phyloP scores from a whole-genome alignment of 2,113 vertebrate species.

The Columba janthina region DNA sequence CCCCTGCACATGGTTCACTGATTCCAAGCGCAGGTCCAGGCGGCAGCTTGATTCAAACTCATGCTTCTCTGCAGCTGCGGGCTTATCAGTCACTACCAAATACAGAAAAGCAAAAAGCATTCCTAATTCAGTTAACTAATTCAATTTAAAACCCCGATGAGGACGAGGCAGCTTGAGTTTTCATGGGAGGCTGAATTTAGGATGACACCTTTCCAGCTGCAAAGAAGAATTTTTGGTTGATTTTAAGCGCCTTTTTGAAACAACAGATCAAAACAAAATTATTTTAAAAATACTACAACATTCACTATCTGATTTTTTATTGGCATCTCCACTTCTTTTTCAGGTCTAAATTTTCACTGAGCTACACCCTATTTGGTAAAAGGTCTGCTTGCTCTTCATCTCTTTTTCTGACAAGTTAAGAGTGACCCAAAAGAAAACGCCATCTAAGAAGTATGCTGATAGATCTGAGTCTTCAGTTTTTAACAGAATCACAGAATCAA shows the following conservation, averaged over 20 bases:
- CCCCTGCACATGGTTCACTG: neutral
- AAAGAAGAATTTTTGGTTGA: neutral
- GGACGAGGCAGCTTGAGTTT: slow-evolving; percentile 51
- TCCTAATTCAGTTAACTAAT: slow-evolving; percentile 61
- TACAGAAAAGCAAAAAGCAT: slow-evolving; percentile 44
- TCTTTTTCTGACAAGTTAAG: neutral
- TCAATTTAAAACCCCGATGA: slow-evolving; percentile 37
- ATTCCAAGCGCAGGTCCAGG: neutral
- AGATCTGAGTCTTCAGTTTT: neutral
- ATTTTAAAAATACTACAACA: neutral
- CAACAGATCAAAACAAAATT: neutral
- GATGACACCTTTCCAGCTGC: neutral
- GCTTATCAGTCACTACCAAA: slow-evolving; percentile 53
- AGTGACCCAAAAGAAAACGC: neutral
- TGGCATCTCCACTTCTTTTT: neutral
- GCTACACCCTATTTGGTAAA: neutral
- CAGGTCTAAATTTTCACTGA: neutral
- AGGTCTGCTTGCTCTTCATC: neutral
- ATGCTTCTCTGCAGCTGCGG: neutral
- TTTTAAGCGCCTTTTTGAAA: neutral
- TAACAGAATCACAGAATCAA: neutral
- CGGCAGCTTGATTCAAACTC: slow-evolving; percentile 10
- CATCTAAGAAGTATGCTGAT: neutral
- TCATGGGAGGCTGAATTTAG: slow-evolving; percentile 44
- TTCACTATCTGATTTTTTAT: neutral